These are phyloP conservation scores for Pteria penguin DNA, from an alignment of 2,888 invertebrate species.

Conservation along the genomic window DNA sequence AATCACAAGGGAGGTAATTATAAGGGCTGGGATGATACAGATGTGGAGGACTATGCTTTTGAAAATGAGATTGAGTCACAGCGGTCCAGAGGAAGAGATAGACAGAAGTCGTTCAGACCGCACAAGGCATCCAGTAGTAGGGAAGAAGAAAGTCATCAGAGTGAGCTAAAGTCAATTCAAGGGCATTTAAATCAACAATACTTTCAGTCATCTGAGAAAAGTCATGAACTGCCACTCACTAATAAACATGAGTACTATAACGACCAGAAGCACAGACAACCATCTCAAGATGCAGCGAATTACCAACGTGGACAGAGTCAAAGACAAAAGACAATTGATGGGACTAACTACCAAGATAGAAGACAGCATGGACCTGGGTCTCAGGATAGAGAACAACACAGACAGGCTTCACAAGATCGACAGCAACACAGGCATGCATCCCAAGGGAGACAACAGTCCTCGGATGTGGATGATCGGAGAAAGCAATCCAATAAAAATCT, in stretches of 20 bases:
- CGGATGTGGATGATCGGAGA: not conserved
- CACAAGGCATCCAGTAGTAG: no score
- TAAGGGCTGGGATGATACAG: not conserved
- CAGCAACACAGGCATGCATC: not conserved
- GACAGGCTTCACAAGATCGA: not conserved
- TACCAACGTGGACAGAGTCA: no score
- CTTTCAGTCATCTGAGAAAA: no score
- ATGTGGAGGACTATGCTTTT: not conserved
- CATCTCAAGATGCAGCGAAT: no score
- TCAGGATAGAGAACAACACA: not conserved
- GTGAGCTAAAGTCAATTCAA: no score
- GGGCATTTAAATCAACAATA: no score
- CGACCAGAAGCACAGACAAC: no score
- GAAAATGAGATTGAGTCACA: not conserved
- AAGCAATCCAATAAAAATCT: slow-evolving; percentile 1
- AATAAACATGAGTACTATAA: no score
- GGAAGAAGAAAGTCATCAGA: no score
- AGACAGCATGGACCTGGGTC: not conserved
- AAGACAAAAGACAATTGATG: no score
- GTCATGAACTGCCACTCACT: no score
- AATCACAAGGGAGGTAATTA: not conserved
- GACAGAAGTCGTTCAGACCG: not conserved
- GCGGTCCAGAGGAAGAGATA: not conserved
- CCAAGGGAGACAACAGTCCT: not conserved
- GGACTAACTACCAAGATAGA: no score